These are phyloP conservation scores for Syngnathus typhle DNA, from an alignment of 2,113 vertebrate species.

Conservation along the genomic window DNA sequence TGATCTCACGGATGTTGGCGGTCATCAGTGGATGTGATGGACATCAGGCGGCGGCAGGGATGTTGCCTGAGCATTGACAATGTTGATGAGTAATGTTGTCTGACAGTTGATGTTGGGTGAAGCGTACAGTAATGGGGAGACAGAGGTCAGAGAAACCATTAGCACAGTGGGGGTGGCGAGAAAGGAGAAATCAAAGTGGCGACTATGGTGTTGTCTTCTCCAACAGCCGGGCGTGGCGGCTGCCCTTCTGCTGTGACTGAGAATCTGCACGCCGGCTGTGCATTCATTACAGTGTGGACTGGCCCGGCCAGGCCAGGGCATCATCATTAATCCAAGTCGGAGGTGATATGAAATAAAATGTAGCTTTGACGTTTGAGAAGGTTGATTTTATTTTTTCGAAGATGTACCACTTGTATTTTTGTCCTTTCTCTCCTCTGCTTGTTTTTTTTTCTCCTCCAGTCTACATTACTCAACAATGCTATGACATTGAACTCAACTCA, in stretches of 20 bases:
- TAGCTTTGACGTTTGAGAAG: conserved; percentile 33
- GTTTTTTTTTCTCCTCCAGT: conserved; percentile 1
- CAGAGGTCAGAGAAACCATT: conserved; percentile 71
- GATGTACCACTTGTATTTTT: conserved; percentile 24
- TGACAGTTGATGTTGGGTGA: conserved; percentile 66
- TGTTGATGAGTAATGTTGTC: conserved; percentile 62
- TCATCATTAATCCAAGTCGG: conserved; percentile 49
- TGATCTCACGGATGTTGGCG: conserved; percentile 47
- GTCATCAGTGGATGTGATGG: conserved; percentile 42
- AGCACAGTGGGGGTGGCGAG: conserved; percentile 42
- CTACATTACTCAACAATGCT: conserved; percentile 5
- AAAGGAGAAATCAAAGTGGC: conserved; percentile 44
- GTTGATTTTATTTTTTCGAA: conserved; percentile 15
- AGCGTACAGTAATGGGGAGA: conserved; percentile 65
- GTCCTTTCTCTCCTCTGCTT: conserved; percentile 18
- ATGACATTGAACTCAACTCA: conserved; percentile 13
- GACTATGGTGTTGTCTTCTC: conserved; percentile 46
- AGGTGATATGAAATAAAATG: conserved; percentile 35
- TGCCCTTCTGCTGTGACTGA: conserved; percentile 55
- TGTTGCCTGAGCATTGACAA: conserved; percentile 38
- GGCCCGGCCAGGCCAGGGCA: conserved; percentile 3
- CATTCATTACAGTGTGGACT: conserved; percentile 43
- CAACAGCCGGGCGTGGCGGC: conserved; percentile 45
- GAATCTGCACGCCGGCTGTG: conserved; percentile 26
- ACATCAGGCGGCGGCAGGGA: conserved; percentile 38